These are phyloP conservation scores for Siphamia tubifer DNA, from an alignment of 2,113 vertebrate species.

Conservation along the genomic window DNA sequence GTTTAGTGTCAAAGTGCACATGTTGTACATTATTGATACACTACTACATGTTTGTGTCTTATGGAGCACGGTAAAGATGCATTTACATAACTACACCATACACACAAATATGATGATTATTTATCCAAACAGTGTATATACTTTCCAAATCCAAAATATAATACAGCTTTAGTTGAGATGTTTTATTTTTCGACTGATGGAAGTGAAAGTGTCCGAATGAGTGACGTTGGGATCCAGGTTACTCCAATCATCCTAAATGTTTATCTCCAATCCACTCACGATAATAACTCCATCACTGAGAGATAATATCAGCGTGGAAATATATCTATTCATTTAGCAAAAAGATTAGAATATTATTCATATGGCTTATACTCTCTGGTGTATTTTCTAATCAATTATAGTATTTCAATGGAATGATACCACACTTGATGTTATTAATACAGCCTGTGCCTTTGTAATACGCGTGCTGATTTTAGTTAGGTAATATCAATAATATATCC, in stretches of 20 bases:
- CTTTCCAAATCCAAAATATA: not conserved
- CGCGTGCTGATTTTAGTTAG: slow-evolving; percentile 24
- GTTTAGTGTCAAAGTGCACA: not conserved
- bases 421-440: slow-evolving; percentile 68
- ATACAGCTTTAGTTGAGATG: slow-evolving; percentile 4
- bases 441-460: slow-evolving; percentile 49
- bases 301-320: slow-evolving; percentile 68
- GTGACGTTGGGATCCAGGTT: slow-evolving; percentile 55
- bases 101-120: not conserved
- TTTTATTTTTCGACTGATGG: slow-evolving; percentile 24
- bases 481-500: slow-evolving; percentile 45
- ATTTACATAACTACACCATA: not conserved
- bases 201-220: slow-evolving; percentile 44
- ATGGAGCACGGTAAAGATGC: not conserved
- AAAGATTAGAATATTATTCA: slow-evolving; percentile 66
- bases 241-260: slow-evolving; percentile 73
- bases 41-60: not conserved
- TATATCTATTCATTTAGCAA: slow-evolving; percentile 73
- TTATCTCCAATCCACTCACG: slow-evolving; percentile 68
- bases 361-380: slow-evolving; percentile 64
- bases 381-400: slow-evolving; percentile 72
- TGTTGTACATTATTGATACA: not conserved
- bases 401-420: slow-evolving; percentile 68
- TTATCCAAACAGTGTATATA: not conserved
- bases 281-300: slow-evolving; percentile 62